Base-by-base conservation (phyloP, 2,113 vertebrate species). In the Dromaius novaehollandiae region DNA sequence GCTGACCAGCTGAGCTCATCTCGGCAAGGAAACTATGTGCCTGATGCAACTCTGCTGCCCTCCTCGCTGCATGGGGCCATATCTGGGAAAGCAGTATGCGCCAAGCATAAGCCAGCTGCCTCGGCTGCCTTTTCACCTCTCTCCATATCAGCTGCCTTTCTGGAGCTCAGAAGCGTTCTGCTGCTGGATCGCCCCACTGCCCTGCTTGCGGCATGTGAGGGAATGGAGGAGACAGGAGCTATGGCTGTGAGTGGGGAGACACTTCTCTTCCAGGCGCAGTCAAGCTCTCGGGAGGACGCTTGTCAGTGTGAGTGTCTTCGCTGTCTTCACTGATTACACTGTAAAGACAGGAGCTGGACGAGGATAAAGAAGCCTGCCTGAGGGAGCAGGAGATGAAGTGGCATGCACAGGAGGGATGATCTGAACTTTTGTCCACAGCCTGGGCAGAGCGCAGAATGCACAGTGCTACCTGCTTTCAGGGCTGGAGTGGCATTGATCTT, bases 1-100 rank as follows among this genome's bases (percentile, higher is more conserved):
- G 46, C 46, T 19, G 46, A 48, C 46, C 18, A 48, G 36, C 63
- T 73, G 56, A 53, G 53, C 48, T 61, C 14, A 26, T 69, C 48
- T 60, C 15, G 7, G 3, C 0, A 1, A 46, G 6, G 42, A 74
- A 8, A 36, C 55, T 2, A 0, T 38, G 64, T 13, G 9, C 30
- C 13, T 32, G 61, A 20, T 55, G 38, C 34, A 48, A 48, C 18
- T 18, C 18, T 48, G 46, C 17, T 48, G 44, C 46, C 46, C 46
- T 48, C 46, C 46, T 19, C 26, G 53, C 25, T 48, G n/a, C 34
- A 40, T 66, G 26, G 60, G 38, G 20, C 66, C 28, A 30, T 24
- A 24, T 18, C 65, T 34, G 75, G n/a, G 20, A 38, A 46, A 38
- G 6, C 1, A 3, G 0, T 0, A 2, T 48, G 63, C 21, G 34